Evolutionary conservation across 2,888 invertebrate species (phyloP), one percentile per base, ranked within the genome.

Genomic region (Lasioglossum zephyrum): DNA sequence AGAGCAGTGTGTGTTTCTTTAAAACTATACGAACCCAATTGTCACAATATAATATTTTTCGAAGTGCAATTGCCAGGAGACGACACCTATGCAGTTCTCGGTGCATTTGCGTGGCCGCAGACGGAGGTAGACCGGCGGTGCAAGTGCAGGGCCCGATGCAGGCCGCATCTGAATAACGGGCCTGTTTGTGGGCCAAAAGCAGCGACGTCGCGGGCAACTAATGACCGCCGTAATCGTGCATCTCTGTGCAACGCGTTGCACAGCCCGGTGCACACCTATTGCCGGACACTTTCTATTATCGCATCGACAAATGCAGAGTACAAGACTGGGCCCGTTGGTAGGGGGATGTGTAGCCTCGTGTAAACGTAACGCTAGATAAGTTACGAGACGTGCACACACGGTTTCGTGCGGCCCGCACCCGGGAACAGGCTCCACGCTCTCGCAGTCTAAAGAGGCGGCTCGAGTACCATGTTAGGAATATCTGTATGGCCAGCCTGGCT

Each of bases 401-500:
- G 49, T 88, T 82, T 79, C 81, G 77, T 75, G 77, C 60, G 74
- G 66, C 79, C 79, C 81, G 77, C 74, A 47, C 74, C 26, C 79
- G 80, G 69, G 84, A 83, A 75, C 81, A 83, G 77, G 82, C 88
- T 87, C 82, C 36, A 81, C 79, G 31, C 72, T 22, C 81, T 63
- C 73, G 41, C 39, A 72, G 49, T 79, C 81, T 73, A 87, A 90
- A 88, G 85, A 86, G 88, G 79, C 78, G 82, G 79, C 79, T 73
- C 77, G 83, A 84, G 69, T 79, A 76, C 93, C 93, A 92, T 93
- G 90, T 93, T 92, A 88, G 93, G 93, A 91, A 91, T 93, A 93
- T 93, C 93, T 91, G 88, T 89, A 89, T 79, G 88, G 78, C 82
- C 84, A 84, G 83, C 87, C 22, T 22, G 36, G 81, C 85, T 87